A percentile compares a stretch with the other conserved stretches of the same genome.
phyloP scores from a whole-genome alignment of 1,140 invertebrate genomes.

The Octopus sinensis region DNA sequence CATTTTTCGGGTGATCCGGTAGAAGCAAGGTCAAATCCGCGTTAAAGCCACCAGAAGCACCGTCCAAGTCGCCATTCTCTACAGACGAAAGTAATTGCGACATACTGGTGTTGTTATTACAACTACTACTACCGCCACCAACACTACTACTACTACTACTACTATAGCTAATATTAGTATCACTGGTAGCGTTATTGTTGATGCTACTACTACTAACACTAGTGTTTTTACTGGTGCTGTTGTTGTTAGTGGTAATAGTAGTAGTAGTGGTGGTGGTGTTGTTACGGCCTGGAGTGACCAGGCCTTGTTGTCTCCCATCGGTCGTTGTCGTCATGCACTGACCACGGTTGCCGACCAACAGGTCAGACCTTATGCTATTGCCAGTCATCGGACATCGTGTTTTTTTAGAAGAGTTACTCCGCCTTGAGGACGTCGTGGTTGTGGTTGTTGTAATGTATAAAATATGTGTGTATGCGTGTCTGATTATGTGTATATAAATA shows the following conservation, averaged over 20 bases:
- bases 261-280: neutral
- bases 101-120: neutral
- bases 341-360: neutral
- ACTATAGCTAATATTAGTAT: neutral
- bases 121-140: neutral
- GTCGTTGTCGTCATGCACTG: neutral
- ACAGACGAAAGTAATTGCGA: neutral
- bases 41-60: neutral
- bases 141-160: neutral
- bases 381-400: slow-evolving; percentile 8
- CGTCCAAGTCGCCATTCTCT: neutral
- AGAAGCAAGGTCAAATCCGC: slow-evolving; percentile 10
- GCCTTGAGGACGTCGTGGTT: too few species aligned
- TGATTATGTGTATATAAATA: too few species aligned
- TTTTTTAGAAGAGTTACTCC: too few species aligned
- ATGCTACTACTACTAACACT: neutral
- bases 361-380: slow-evolving; percentile 9
- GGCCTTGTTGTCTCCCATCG: slow-evolving; percentile 8
- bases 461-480: too few species aligned
- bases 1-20: neutral
- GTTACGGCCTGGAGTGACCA: neutral
- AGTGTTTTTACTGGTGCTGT: neutral
- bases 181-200: neutral
- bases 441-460: too few species aligned
- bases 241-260: neutral